phyloP scores from a whole-genome alignment of 2,888 invertebrate genomes.

The Noctua janthe region DNA sequence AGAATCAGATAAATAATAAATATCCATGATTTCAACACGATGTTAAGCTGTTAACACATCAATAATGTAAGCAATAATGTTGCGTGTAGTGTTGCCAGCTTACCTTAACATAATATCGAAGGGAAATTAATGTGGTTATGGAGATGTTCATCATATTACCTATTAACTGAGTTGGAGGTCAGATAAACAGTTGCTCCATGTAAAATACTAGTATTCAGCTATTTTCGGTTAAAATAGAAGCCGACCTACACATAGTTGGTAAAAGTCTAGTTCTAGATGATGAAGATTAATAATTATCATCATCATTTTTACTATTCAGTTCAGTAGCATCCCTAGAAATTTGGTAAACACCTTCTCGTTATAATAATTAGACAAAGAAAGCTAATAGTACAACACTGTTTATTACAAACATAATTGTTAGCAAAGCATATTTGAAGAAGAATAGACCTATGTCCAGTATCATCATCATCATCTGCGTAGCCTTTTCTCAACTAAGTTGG shows the following conservation, averaged over 20 bases:
- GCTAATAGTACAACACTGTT: no score
- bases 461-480: background rate
- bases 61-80: conserved; percentile 32
- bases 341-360: no score
- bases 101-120: conserved; percentile 4
- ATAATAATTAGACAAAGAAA: no score
- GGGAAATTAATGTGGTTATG: conserved; percentile 3
- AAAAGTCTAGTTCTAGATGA: no score
- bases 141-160: background rate
- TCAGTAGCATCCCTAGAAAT: no score
- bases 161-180: background rate
- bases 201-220: background rate
- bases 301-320: background rate
- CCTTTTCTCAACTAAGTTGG: background rate
- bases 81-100: conserved; percentile 36
- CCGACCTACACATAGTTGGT: background rate
- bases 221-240: background rate
- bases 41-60: conserved; percentile 46
- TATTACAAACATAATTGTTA: no score
- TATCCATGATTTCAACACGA: conserved; percentile 48
- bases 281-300: background rate
- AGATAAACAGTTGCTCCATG: background rate
- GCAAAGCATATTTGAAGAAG: no score
- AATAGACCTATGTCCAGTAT: background rate
- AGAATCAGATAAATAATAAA: conserved; percentile 48